Percentiles rank a stretch among this genome's conserved stretches.
phyloP scores from a whole-genome alignment of 2,797 vertebrate species.

The Arnoldichthys spilopterus region DNA sequence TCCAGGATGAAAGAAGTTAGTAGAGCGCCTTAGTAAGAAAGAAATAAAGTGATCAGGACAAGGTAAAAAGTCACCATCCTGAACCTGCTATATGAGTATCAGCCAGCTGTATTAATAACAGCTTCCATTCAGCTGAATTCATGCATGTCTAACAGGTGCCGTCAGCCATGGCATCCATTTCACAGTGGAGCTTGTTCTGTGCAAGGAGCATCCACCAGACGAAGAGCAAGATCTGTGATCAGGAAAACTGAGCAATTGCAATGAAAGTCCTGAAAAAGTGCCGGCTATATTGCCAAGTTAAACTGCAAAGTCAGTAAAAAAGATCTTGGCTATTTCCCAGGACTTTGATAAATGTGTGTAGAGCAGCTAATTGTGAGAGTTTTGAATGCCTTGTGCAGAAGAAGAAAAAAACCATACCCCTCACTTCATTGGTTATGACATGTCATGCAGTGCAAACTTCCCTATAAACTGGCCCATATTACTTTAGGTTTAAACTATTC shows the following conservation, averaged over 20 bases:
- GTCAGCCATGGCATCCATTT: conserved; percentile 29
- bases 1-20: too few relatives aligned
- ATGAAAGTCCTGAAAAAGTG: background rate
- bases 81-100: background rate
- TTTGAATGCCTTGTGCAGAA: too few relatives aligned
- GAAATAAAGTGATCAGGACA: too few relatives aligned
- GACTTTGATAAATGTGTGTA: background rate
- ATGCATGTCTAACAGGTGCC: conserved; percentile 28
- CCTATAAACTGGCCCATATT: too few relatives aligned
- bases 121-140: conserved; percentile 32
- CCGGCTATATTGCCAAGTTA: background rate
- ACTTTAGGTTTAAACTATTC: too few relatives aligned
- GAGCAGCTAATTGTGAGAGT: background rate
- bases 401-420: too few relatives aligned
- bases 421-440: too few relatives aligned
- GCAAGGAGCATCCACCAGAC: background rate
- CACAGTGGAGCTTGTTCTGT: conserved; percentile 23
- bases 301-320: background rate
- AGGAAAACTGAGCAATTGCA: background rate
- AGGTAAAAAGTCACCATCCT: background rate
- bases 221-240: background rate
- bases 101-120: conserved; percentile 44
- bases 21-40: too few relatives aligned
- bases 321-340: background rate
- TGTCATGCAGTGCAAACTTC: too few relatives aligned